phyloP scores from a whole-genome alignment of 2,113 vertebrate species.

The Etheostoma cragini region DNA sequence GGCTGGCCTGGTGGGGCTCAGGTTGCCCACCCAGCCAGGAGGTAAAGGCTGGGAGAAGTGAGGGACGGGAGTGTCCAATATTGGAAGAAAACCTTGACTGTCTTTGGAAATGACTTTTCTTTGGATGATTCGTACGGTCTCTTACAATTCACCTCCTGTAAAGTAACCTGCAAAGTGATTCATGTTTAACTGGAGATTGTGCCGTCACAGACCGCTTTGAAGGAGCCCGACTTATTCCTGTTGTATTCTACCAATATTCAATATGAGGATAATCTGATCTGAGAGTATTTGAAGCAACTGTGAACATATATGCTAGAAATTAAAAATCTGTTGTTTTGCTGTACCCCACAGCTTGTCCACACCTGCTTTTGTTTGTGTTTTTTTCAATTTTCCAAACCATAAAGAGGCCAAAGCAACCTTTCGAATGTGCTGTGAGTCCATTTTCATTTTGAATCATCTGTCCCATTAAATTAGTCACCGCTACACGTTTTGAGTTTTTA shows the following conservation, averaged over 20 bases:
- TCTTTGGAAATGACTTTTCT: constrained; percentile 3
- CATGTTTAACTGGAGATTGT: constrained; percentile 10
- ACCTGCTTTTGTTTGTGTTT: constrained; percentile 20
- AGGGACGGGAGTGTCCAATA: constrained; percentile 26
- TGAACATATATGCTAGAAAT: constrained; percentile 3
- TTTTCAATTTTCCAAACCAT: not conserved
- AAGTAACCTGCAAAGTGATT: not conserved
- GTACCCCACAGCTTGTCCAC: not conserved
- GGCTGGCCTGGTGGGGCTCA: constrained; percentile 90
- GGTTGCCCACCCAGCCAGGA: constrained; percentile 91
- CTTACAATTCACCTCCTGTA: not conserved
- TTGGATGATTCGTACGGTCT: not conserved
- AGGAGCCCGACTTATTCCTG: not conserved
- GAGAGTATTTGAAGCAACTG: constrained; percentile 9
- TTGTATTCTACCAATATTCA: not conserved
- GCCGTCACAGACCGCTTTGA: constrained; percentile 18
- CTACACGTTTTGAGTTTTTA: not conserved
- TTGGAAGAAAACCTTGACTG: not conserved
- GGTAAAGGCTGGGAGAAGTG: constrained; percentile 92
- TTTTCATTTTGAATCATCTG: not conserved
- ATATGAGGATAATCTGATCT: not conserved
- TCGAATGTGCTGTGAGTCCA: constrained; percentile 22
- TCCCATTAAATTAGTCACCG: constrained; percentile 41
- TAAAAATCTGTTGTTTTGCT: constrained; percentile 10
- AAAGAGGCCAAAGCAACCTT: constrained; percentile 5